Evolutionary conservation across 2,113 vertebrate genomes (phyloP).

Genomic region (Hoplias malabaricus): DNA sequence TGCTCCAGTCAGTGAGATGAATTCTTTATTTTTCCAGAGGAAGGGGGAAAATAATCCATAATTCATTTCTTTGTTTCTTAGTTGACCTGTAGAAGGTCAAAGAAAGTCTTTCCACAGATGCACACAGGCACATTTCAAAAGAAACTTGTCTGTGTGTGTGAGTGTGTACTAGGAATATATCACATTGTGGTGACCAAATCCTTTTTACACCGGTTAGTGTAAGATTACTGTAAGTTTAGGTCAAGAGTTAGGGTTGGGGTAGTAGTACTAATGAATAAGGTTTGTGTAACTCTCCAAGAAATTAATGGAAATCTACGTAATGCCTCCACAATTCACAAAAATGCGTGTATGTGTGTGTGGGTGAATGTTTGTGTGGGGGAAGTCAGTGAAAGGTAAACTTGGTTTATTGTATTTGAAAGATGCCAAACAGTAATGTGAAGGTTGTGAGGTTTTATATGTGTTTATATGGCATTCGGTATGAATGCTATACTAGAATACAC

Average conservation of each 20-base stretch:
- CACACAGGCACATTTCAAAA: constrained; percentile 46
- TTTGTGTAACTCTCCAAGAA: too few species aligned
- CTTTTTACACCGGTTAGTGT: too few species aligned
- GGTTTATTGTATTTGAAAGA: not conserved
- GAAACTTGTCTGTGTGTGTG: not conserved
- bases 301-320: too few species aligned
- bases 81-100: constrained; percentile 53
- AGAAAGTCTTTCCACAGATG: constrained; percentile 21
- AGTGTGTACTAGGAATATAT: too few species aligned
- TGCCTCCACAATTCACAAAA: constrained; percentile 27
- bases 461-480: too few species aligned
- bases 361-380: constrained; percentile 19
- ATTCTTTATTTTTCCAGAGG: constrained; percentile 39
- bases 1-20: constrained; percentile 1
- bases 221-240: too few species aligned
- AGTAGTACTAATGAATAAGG: too few species aligned
- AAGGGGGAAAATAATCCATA: constrained; percentile 46
- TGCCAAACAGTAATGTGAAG: too few species aligned
- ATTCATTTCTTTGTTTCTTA: constrained; percentile 53
- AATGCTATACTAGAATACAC: too few species aligned
- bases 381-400: not conserved
- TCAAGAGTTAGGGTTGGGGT: too few species aligned
- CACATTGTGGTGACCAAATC: too few species aligned
- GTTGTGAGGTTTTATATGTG: constrained; percentile 16
- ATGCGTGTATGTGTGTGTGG: not conserved